A percentile compares a stretch with the other conserved stretches of the same genome.
These are phyloP conservation scores for Philhelius pedissequus DNA, from an alignment of 2,888 invertebrate species.

Conservation along the genomic window DNA sequence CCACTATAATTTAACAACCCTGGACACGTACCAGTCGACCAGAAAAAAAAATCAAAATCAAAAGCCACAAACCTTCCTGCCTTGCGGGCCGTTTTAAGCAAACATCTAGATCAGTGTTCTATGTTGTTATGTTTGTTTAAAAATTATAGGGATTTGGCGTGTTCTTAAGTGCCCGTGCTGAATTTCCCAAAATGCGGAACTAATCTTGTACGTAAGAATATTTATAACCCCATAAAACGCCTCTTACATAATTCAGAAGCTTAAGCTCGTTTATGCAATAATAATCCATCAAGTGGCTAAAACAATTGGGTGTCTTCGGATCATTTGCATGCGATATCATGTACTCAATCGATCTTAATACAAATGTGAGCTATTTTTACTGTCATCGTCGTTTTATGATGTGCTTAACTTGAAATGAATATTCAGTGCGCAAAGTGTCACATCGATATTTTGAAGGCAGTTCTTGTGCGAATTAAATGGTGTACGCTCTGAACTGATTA, in stretches of 20 bases:
- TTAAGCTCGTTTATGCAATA: slow-evolving; percentile 34
- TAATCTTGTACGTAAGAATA: slow-evolving; percentile 4
- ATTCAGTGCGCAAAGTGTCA: slow-evolving; percentile 53
- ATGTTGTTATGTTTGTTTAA: not conserved
- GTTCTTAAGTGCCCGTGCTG: not conserved
- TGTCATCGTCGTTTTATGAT: slow-evolving; percentile 50
- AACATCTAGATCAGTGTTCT: slow-evolving; percentile 42
- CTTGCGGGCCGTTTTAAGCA: not conserved
- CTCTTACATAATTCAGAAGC: slow-evolving; percentile 54
- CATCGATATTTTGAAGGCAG: slow-evolving; percentile 59
- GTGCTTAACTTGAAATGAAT: slow-evolving; percentile 52
- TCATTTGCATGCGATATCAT: slow-evolving; percentile 32
- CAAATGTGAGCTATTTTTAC: slow-evolving; percentile 41
- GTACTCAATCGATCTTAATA: slow-evolving; percentile 43
- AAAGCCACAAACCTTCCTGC: not conserved
- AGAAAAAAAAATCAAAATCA: not conserved
- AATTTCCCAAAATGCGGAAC: slow-evolving; percentile 54
- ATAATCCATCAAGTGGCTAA: slow-evolving; percentile 34
- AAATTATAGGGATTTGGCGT: slow-evolving; percentile 5
- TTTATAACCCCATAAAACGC: slow-evolving; percentile 10
- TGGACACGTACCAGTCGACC: slow-evolving; percentile 36
- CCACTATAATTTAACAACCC: slow-evolving; percentile 11
- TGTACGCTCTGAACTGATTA: slow-evolving; percentile 9
- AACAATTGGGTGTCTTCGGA: slow-evolving; percentile 36
- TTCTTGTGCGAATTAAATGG: slow-evolving; percentile 38